Percentiles rank a stretch among this genome's conserved stretches.
Evolutionary conservation across 2,797 vertebrate species (phyloP).

Genomic region (Bovichtus variegatus): DNA sequence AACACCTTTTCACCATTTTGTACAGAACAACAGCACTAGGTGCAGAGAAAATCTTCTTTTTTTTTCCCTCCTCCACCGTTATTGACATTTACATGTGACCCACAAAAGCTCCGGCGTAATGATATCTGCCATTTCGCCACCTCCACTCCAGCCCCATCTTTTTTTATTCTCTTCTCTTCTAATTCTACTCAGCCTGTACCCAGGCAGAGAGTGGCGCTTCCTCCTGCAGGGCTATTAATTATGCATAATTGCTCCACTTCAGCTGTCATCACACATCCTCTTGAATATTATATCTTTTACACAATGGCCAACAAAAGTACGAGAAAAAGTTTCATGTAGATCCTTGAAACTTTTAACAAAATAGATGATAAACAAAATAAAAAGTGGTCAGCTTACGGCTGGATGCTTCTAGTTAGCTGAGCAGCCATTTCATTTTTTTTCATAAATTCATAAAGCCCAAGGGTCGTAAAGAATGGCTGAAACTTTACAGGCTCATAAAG

Average conservation of each 20-base stretch:
- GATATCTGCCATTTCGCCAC: conserved; percentile 57
- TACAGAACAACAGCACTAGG: neutral
- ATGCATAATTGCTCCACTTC: conserved; percentile 71
- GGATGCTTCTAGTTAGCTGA: conserved; percentile 71
- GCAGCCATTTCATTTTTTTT: conserved; percentile 63
- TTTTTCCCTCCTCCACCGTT: conserved; percentile 19
- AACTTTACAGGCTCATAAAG: conserved; percentile 82
- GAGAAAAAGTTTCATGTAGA: conserved; percentile 23
- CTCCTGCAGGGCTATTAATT: conserved; percentile 72
- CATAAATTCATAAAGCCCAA: conserved; percentile 77
- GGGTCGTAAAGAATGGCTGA: conserved; percentile 80
- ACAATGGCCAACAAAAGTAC: conserved; percentile 25
- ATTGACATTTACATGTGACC: conserved; percentile 58
- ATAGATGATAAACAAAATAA: conserved; percentile 44
- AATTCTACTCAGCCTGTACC: conserved; percentile 54
- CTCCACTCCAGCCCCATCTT: conserved; percentile 53
- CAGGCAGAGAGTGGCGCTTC: conserved; percentile 53
- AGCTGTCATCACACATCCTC: conserved; percentile 54
- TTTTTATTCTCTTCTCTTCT: conserved; percentile 64
- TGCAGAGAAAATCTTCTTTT: conserved; percentile 13
- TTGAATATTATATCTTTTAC: conserved; percentile 53
- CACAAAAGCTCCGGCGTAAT: conserved; percentile 44
- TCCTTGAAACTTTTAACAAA: conserved; percentile 34
- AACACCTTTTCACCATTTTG: conserved; percentile 16
- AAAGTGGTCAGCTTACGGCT: conserved; percentile 13